Percentiles rank a stretch among this genome's conserved stretches.
phyloP scores from a whole-genome alignment of 2,888 invertebrate genomes.

The Eulithis prunata region DNA sequence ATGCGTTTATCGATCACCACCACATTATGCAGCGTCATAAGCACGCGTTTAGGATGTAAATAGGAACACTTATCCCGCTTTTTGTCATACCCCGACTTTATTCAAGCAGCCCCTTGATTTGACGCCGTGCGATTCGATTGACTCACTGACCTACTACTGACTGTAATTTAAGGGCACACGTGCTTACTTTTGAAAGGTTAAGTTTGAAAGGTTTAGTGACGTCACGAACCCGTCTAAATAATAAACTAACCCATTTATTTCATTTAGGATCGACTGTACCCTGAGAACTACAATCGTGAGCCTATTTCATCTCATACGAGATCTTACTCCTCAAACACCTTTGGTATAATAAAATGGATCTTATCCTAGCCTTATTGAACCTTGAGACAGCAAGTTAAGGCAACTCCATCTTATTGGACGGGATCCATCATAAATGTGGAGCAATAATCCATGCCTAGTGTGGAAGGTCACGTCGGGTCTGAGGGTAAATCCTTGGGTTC shows the following conservation, averaged over 20 bases:
- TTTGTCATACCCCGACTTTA: constrained; percentile 76
- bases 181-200: too few species aligned
- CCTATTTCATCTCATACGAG: too few species aligned
- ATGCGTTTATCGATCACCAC: constrained; percentile 57
- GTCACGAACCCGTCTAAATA: too few species aligned
- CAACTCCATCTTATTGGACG: neutral
- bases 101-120: constrained; percentile 49
- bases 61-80: constrained; percentile 71
- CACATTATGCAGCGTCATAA: constrained; percentile 54
- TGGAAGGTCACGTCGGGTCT: constrained; percentile 14
- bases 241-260: too few species aligned
- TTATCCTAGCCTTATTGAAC: neutral
- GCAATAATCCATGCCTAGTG: constrained; percentile 15
- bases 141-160: neutral
- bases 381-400: constrained; percentile 1
- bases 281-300: too few species aligned
- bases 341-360: too few species aligned
- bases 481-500: constrained; percentile 4
- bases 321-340: too few species aligned
- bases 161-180: too few species aligned
- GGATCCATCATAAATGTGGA: constrained; percentile 11
- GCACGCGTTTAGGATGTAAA: constrained; percentile 70
- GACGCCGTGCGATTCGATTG: neutral
- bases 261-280: too few species aligned
- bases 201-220: too few species aligned